Evolutionary conservation across 1,140 invertebrate species (phyloP).

Genomic region (Anagrus nilaparvatae): DNA sequence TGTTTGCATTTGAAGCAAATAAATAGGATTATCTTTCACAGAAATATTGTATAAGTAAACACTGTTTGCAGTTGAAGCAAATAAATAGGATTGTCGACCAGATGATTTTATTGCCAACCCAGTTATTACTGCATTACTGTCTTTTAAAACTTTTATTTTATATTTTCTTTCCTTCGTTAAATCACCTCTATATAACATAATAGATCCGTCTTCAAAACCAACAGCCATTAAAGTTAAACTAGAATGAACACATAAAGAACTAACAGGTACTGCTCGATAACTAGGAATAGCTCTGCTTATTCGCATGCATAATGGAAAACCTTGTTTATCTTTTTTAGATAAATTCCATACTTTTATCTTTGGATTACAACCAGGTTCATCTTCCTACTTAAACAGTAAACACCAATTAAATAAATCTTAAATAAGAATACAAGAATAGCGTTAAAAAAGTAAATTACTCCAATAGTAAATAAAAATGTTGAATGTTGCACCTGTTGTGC

Average conservation of each 20-base stretch:
- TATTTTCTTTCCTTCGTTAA: slow-evolving; percentile 62
- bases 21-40: slow-evolving; percentile 61
- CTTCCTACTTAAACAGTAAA: slow-evolving; percentile 50
- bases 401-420: background rate
- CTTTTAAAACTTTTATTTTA: slow-evolving; percentile 66
- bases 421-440: background rate
- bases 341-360: slow-evolving; percentile 88
- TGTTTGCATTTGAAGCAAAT: slow-evolving; percentile 53
- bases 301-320: slow-evolving; percentile 60
- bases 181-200: slow-evolving; percentile 72
- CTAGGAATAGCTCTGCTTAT: slow-evolving; percentile 59
- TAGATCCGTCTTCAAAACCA: slow-evolving; percentile 77
- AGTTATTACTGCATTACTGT: slow-evolving; percentile 55
- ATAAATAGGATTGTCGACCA: slow-evolving; percentile 49
- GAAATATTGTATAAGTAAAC: slow-evolving; percentile 63
- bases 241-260: slow-evolving; percentile 71
- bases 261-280: slow-evolving; percentile 52
- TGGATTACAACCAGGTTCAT: slow-evolving; percentile 71
- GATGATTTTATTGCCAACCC: slow-evolving; percentile 69
- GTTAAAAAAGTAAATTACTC: slow-evolving; percentile 49
- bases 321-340: slow-evolving; percentile 58
- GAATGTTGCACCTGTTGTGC: slow-evolving; percentile 71
- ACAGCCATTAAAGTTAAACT: slow-evolving; percentile 75
- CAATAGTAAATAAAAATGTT: slow-evolving; percentile 71
- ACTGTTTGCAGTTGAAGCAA: slow-evolving; percentile 55